Conservation (phyloP, 2,113 vertebrate genomes). For the Chamaea fasciata region DNA sequence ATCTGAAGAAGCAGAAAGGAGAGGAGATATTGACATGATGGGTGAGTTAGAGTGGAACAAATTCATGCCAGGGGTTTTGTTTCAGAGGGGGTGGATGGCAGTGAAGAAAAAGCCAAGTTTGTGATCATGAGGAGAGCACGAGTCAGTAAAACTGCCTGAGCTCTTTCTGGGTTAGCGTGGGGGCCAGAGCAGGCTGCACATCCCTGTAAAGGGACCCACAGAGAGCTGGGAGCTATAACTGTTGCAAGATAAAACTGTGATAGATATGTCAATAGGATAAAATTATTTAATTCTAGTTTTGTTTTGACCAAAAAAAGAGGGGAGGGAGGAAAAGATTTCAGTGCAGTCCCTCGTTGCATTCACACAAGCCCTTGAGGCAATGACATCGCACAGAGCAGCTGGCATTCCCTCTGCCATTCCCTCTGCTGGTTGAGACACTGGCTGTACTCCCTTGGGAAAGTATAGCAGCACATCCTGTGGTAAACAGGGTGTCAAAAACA, state of each 20-base stretch:
- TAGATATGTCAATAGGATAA: neutral
- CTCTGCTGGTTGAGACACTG: neutral
- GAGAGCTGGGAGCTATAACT: neutral
- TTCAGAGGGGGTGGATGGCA: neutral
- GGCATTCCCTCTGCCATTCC: neutral
- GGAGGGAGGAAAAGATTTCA: neutral
- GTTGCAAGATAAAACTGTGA: neutral
- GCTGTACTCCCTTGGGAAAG: neutral
- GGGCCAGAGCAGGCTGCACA: neutral
- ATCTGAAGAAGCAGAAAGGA: neutral
- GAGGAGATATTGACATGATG: neutral
- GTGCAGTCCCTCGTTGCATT: neutral
- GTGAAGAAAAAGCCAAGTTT: neutral
- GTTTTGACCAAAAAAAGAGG: neutral
- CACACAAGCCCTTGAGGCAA: neutral
- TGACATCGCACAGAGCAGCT: accelerated
- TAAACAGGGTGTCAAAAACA: neutral
- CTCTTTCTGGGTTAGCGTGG: neutral
- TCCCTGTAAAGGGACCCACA: neutral
- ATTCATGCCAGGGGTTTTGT: neutral
- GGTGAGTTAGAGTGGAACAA: neutral
- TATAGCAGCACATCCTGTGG: accelerated
- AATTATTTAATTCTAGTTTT: neutral
- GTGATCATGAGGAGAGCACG: neutral
- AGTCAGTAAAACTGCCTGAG: neutral